Conservation (phyloP, 1,140 invertebrate genomes). For the Sarcophaga peregrina region DNA sequence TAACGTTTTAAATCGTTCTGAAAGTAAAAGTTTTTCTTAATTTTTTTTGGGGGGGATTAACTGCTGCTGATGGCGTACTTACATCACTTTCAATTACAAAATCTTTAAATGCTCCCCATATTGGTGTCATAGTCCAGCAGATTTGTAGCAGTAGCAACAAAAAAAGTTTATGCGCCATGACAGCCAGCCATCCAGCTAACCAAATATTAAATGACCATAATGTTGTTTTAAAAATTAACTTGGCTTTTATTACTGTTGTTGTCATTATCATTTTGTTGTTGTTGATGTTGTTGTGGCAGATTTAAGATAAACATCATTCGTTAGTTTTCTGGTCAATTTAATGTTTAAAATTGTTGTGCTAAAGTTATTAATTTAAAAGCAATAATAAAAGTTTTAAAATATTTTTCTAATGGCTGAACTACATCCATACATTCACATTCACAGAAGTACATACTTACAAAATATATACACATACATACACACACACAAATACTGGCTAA, state of each 20-base stretch:
- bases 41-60: not conserved
- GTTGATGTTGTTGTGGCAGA: not conserved
- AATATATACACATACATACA: too few species aligned
- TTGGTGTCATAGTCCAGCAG: not conserved
- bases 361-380: too few species aligned
- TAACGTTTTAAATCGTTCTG: conserved; percentile 41
- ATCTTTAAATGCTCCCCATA: conserved; percentile 52
- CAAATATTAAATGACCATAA: conserved; percentile 2
- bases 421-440: too few species aligned
- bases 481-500: too few species aligned
- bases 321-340: not conserved
- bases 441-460: too few species aligned
- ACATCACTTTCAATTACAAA: conserved; percentile 53
- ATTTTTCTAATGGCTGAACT: too few species aligned
- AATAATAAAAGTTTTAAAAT: too few species aligned
- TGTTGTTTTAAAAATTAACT: not conserved
- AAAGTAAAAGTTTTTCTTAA: not conserved
- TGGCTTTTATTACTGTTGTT: not conserved
- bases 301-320: not conserved
- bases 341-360: not conserved
- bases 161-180: not conserved
- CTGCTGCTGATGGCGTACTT: not conserved
- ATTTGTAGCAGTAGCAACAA: not conserved
- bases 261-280: too few species aligned
- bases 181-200: not conserved